phyloP scores from a whole-genome alignment of 2,113 vertebrate species.

The Chloroceryle aenea region DNA sequence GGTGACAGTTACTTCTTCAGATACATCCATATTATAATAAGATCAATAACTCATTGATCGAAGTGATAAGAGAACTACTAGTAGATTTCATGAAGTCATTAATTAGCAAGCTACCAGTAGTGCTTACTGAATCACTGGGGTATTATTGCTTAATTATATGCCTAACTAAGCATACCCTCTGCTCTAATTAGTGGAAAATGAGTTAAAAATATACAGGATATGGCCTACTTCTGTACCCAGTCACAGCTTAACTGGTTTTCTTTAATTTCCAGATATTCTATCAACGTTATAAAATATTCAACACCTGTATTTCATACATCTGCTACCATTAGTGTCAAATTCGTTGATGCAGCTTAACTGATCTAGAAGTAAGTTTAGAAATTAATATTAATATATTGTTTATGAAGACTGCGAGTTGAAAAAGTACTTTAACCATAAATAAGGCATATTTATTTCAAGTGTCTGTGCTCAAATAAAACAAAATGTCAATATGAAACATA shows the following conservation, averaged over 20 bases:
- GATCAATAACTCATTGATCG: conserved; percentile 29
- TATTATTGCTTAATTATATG: conserved; percentile 57
- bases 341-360: conserved; percentile 19
- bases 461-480: background rate
- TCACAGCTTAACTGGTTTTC: conserved; percentile 15
- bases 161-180: conserved; percentile 44
- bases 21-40: background rate
- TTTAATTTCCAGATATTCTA: conserved; percentile 51
- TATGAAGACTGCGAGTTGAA: background rate
- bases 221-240: conserved; percentile 24
- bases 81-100: background rate
- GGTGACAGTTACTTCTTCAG: background rate
- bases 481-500: background rate
- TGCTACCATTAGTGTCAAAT: conserved; percentile 15
- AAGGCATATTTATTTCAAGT: background rate
- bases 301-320: conserved; percentile 5
- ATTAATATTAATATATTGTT: conserved; percentile 53
- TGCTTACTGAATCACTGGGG: conserved; percentile 26
- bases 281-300: conserved; percentile 54
- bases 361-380: conserved; percentile 18
- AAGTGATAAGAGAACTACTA: background rate
- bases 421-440: background rate
- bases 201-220: conserved; percentile 54
- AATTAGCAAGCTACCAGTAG: conserved; percentile 45
- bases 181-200: conserved; percentile 52